Base-by-base conservation (phyloP, 2,888 invertebrate genomes). In the Leucania comma region DNA sequence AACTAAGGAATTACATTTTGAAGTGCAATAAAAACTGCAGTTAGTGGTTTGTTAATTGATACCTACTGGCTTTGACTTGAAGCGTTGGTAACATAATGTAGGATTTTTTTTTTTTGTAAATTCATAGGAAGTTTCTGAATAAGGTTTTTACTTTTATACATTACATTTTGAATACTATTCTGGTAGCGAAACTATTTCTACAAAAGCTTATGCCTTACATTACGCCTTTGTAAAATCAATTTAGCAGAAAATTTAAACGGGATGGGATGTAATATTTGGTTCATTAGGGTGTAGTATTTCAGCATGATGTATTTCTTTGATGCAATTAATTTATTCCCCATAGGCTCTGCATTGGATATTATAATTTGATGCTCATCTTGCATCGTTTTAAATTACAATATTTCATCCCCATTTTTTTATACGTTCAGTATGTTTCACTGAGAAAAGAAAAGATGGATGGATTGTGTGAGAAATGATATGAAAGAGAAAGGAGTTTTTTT, bases 1-100 rank as follows among this genome's bases (percentile, higher is more conserved):
- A 80, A 75, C 42, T n/a, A 62, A 54, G 32, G 51, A 46, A 57
- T 60, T 57, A 66, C 63, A 56, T 60, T 75, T 75, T 64, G 35
- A 64, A 74, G 20, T 63, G 64, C 35, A 72, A 70, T 81, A 67
- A 72, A 78, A 68, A 65, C 32, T 72, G 69, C 58, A 80, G 59
- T 77, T 72, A 82, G 58, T 12, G 72, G 46, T 58, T 66, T 59
- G 5, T 58, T 72, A 72, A 79, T 72, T 71, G 56, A 73, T 53
- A 77, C 32, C 57, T 75, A 68, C 48, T 51, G 3, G 26, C 6
- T 59, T 53, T 50, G 32, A 57, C 54, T 69, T 53, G 22, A 63
- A 46, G 42, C 29, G 0, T 24, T 32, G 10, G 32, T 24, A 53
- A 57, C 0, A 5, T 26, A n/a, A 22, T 9, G 42, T 42, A 42